A percentile compares a stretch with the other conserved stretches of the same genome.
phyloP scores from a whole-genome alignment of 2,113 vertebrate genomes.

The Tragelaphus scriptus region DNA sequence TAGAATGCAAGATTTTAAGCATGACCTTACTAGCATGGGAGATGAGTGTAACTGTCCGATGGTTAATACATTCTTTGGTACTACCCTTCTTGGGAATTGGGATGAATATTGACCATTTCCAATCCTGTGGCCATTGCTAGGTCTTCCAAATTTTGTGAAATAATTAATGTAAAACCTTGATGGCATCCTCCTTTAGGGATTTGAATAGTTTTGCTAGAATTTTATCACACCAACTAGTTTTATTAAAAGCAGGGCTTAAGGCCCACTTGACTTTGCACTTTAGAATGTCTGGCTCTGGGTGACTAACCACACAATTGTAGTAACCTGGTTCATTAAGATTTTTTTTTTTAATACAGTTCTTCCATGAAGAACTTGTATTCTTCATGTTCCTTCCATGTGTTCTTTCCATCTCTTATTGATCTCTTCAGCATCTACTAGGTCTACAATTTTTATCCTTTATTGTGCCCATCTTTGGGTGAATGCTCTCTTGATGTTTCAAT shows the following conservation, averaged over 20 bases:
- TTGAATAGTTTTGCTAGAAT: neutral
- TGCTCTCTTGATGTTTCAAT: neutral
- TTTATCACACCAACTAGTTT: neutral
- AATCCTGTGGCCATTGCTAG: neutral
- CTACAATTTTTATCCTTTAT: neutral
- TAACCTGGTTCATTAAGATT: neutral
- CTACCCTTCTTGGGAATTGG: neutral
- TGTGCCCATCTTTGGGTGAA: neutral
- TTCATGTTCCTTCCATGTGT: neutral
- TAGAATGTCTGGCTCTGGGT: neutral
- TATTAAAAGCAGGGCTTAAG: neutral
- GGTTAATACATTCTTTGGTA: neutral
- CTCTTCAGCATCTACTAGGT: neutral
- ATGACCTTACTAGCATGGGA: neutral
- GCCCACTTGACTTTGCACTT: neutral
- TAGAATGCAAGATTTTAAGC: neutral
- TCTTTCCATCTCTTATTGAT: neutral
- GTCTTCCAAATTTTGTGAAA: neutral
- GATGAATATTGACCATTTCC: neutral
- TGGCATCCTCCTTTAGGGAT: neutral
- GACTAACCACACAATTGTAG: neutral
- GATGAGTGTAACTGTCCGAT: accelerated
- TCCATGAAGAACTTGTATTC: neutral
- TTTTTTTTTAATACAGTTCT: neutral
- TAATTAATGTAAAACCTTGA: neutral